Base-by-base conservation (phyloP, 2,888 invertebrate species). In the Platypus cylindrus region DNA sequence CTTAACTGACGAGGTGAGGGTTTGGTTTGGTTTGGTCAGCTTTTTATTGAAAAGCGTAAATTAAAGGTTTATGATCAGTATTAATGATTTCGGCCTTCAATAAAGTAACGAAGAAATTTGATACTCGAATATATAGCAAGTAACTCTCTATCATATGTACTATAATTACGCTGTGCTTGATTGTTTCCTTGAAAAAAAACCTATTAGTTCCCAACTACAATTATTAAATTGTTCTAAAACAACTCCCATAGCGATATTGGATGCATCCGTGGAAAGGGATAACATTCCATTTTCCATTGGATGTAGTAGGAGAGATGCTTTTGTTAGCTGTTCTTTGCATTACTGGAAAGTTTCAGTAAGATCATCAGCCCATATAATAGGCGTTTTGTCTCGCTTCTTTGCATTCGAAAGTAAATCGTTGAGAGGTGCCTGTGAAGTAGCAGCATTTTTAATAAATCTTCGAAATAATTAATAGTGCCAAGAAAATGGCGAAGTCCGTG, bases 141-240 rank as follows among this genome's bases (percentile, higher is more conserved):
- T 0, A 63, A 48, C 39, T 60, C 58, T 2, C 56, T 20, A 33
- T 62, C 57, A 37, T 59, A 61, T 22, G 51, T 49, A 5, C 55
- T 54, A 25, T 59, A 62, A 56, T 12, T n/a, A 17, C 5, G 32
- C 22, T 7, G 36, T 22, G 5, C 13, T n/a, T 5, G 20, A 25
- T 2, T 35, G 32, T 34, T 34, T 37, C 15, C 17, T 7, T n/a
- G 34, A 37, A 16, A 37, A 37, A 15, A 37, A 37, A 5, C 34
- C 28, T 5, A 35, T 13, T 3, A 29, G 28, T 23, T 34, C 16
- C 29, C 34, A 37, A 4, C 3, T 24, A 5, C 20, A n/a, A 13
- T 22, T 15, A 13, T 20, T n/a, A 9, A 5, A 3, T 17, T 30
- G 36, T 5, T n/a, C n/a, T n/a, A n/a, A n/a, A n/a, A 24, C 34